Base-by-base conservation (phyloP, 2,888 invertebrate species). In the Torymus texanus region DNA sequence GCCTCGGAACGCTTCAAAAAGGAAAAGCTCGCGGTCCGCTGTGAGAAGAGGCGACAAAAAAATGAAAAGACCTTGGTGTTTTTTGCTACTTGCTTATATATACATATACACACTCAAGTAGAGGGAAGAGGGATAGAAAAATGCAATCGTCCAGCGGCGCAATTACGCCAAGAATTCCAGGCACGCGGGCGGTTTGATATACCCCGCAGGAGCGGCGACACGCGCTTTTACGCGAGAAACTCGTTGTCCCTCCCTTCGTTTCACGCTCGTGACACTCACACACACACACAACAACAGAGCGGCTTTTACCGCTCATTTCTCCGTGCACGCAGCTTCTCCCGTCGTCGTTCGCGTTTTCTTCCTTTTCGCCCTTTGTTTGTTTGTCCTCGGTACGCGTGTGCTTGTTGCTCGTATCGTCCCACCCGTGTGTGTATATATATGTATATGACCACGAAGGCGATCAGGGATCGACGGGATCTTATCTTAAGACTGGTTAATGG, bases 161-260 rank as follows among this genome's bases (percentile, higher is more conserved):
- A 88, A 89, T 89, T 89, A 89, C 88, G 82, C 82, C 82, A 85
- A 85, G 89, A 89, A 89, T 89, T 86, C 87, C 78, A 85, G 85
- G 88, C 88, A 88, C 85, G 89, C 87, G 83, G 84, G 75, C 24
- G 84, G 84, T 86, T 87, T 87, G 86, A 88, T 88, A 85, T 71
- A 80, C 76, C 59, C 58, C 21, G 70, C 24, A 14, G 51, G 24
- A 13, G 41, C n/a, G 51, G 53, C n/a, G 24, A 83, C 67, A 56
- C 63, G 61, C 63, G 58, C 59, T 21, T 77, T 59, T 77, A 50
- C 83, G 83, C 83, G 84, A 83, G 84, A 84, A 84, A 84, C 86
- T 86, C 85, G 81, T 84, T 80, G 81, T 81, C 81, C 79, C 79
- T 79, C 63, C 29, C 66, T 63, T 66, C 61, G 55, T 65, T 63